A percentile compares a stretch with the other conserved stretches of the same genome.
Evolutionary conservation across 2,113 vertebrate genomes (phyloP).

Genomic region (Scortum barcoo): DNA sequence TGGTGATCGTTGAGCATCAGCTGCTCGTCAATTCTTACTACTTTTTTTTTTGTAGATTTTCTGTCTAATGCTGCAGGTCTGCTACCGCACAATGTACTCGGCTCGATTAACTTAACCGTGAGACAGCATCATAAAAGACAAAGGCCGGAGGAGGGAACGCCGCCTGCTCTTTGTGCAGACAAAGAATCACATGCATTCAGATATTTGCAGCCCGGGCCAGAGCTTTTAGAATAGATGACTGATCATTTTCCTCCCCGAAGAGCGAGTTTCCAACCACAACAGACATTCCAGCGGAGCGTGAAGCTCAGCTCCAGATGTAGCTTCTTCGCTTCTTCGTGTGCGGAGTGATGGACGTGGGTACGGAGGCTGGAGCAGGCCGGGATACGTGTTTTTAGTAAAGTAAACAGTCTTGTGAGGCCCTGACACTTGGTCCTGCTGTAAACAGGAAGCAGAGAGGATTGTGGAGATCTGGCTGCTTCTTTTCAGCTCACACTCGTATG

Average conservation of each 20-base stretch:
- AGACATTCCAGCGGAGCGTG: conserved; percentile 58
- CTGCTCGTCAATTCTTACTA: background rate
- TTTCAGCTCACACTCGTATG: conserved; percentile 10
- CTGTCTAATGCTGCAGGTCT: background rate
- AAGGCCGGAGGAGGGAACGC: background rate
- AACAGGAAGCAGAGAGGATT: conserved; percentile 78
- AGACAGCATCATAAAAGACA: conserved; percentile 8
- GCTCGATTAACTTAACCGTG: background rate
- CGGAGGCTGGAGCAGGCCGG: conserved; percentile 15
- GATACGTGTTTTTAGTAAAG: conserved; percentile 33
- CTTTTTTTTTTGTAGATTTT: background rate
- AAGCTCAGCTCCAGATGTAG: conserved; percentile 64
- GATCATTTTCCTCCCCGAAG: conserved; percentile 50
- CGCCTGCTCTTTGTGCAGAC: conserved; percentile 27
- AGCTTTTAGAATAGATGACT: conserved; percentile 29
- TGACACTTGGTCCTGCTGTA: conserved; percentile 58
- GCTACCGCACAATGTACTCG: background rate
- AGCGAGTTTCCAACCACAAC: conserved; percentile 60
- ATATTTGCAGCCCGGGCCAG: conserved; percentile 36
- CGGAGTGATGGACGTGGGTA: conserved; percentile 10
- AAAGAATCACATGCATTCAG: conserved; percentile 17
- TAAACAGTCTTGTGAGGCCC: conserved; percentile 55
- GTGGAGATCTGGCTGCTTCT: conserved; percentile 43
- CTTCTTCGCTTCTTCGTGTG: conserved; percentile 47
- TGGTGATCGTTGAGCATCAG: background rate